Percentiles rank a stretch among this genome's conserved stretches.
Conservation (phyloP, 2,888 invertebrate genomes). For the Rhingia rostrata region DNA sequence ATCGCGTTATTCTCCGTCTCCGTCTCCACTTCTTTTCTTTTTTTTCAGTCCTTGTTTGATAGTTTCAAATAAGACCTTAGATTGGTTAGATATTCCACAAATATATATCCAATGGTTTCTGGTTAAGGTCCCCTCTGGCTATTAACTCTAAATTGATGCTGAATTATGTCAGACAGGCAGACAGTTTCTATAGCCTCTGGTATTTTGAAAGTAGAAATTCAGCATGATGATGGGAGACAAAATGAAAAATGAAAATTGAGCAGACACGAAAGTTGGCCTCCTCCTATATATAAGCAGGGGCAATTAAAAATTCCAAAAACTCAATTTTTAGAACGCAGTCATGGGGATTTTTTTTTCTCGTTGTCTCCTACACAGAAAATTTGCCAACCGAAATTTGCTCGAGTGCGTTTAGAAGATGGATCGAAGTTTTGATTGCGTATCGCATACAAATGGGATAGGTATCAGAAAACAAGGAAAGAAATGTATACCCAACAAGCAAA, state of each 20-base stretch:
- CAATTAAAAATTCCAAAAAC: constrained; percentile 63
- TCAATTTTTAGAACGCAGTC: constrained; percentile 27
- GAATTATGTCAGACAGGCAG: constrained; percentile 68
- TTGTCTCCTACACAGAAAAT: neutral
- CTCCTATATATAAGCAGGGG: neutral
- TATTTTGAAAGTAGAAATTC: constrained; percentile 40
- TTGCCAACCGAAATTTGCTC: neutral
- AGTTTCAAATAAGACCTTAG: neutral
- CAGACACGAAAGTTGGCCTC: constrained; percentile 20
- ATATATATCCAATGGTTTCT: constrained; percentile 34
- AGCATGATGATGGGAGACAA: constrained; percentile 16
- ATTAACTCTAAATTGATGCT: constrained; percentile 67
- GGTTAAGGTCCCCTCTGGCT: constrained; percentile 50
- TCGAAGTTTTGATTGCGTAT: constrained; percentile 16
- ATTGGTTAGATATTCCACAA: constrained; percentile 8
- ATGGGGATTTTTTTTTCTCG: neutral
- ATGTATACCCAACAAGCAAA: neutral
- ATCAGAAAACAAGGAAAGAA: neutral
- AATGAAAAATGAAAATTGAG: constrained; percentile 16
- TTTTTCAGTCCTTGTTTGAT: constrained; percentile 11
- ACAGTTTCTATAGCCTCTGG: constrained; percentile 64
- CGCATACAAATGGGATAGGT: neutral
- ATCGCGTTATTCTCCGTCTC: constrained; percentile 8
- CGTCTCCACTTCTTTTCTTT: constrained; percentile 25
- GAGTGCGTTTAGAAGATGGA: constrained; percentile 24